Evolutionary conservation across 2,888 invertebrate species (phyloP).

Genomic region (Drosophila mayaguana): DNA sequence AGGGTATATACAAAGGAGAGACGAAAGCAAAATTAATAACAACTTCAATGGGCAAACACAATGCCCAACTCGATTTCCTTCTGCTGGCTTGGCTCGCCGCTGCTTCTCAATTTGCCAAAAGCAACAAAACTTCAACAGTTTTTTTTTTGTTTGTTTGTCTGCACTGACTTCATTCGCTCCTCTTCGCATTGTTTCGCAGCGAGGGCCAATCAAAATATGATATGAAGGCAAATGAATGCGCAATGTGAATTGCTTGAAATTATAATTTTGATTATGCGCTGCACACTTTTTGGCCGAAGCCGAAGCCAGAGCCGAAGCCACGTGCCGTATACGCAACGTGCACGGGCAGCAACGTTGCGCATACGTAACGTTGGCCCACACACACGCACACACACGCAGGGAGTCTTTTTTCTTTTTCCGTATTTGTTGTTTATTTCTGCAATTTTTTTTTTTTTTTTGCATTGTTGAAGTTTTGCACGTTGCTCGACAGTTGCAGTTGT

Average conservation of each 20-base stretch:
- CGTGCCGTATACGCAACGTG: constrained; percentile 73
- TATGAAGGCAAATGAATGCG: constrained; percentile 1
- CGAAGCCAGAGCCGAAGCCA: constrained; percentile 29
- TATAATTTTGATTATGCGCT: constrained; percentile 37
- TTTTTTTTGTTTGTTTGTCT: neutral
- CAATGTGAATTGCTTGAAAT: constrained; percentile 22
- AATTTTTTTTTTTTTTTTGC: neutral
- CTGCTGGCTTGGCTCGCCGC: neutral
- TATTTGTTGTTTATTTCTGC: neutral
- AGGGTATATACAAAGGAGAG: neutral
- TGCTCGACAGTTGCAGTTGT: constrained; percentile 33
- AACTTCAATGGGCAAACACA: constrained; percentile 9
- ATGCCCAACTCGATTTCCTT: neutral
- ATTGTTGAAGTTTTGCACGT: constrained; percentile 54
- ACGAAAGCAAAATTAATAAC: constrained; percentile 2
- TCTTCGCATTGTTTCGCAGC: neutral
- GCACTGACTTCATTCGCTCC: neutral
- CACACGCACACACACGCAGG: no score
- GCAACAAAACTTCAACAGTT: neutral
- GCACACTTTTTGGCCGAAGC: constrained; percentile 30
- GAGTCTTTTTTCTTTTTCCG: neutral
- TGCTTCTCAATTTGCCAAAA: constrained; percentile 8
- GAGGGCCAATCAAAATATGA: constrained; percentile 8
- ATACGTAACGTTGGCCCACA: constrained; percentile 54
- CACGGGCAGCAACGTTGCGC: constrained; percentile 23